Evolutionary conservation across 1,140 invertebrate genomes (phyloP), one percentile per base, ranked within the genome.

Genomic region (Drosophila dunni): DNA sequence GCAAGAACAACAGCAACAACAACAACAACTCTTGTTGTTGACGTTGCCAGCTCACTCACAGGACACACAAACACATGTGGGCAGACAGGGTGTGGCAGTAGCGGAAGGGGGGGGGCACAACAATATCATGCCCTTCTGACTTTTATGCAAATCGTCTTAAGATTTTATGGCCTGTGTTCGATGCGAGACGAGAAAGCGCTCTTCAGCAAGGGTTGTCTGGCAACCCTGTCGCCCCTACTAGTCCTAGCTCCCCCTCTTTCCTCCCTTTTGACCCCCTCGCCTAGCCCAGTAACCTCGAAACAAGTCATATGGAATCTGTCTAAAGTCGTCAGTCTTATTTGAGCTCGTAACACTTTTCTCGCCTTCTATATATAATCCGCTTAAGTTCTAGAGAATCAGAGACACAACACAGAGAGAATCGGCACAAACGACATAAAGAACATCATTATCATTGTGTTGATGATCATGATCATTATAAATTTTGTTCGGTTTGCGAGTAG

Each of bases 311-410:
- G 80, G 64, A 29, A 29, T 29, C 24, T 29, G 24, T 33, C 45
- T 40, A 60, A 77, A 66, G 68, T 82, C 69, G 13, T 63, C 36
- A 20, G 15, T 63, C 42, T 13, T 63, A 40, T 83, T 62, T 38
- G 42, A 64, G 79, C 77, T 83, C 80, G 84, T 88, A 83, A 89
- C 84, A 88, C 84, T 89, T 89, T 88, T 89, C 53, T 45, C 33
- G 36, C 51, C 34, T 7, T 15, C 54, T 48, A 29, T 69, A 54
- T 88, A 54, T 88, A 88, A 88, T 83, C 83, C 80, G 84, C 83
- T 88, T 88, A 88, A 78, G 80, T 88, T 88, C 79, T 73, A 62
- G 51, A 79, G 79, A 89, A 88, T 89, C 83, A 29, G 24, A 29
- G 83, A 83, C 79, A 86, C 82, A 86, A 62, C 53, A 40, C 29